These are phyloP conservation scores for Epizoanthus ramosus DNA, from an alignment of 92 coral and sea anemone genomes.

Conservation along the genomic window DNA sequence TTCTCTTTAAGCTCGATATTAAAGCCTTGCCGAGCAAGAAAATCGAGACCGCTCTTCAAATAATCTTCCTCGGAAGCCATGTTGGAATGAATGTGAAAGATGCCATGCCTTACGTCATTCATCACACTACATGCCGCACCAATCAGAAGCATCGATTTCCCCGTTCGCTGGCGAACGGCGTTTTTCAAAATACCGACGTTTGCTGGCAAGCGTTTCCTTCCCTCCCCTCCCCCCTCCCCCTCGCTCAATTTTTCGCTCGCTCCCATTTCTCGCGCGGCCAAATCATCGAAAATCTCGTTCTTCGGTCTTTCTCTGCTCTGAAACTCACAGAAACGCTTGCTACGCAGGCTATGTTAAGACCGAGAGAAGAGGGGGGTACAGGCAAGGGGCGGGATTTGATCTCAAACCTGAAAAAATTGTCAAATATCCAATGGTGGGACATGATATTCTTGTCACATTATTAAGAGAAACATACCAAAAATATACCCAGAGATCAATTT, in stretches of 20 bases:
- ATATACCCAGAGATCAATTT: too few relatives aligned
- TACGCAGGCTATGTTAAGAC: too few relatives aligned
- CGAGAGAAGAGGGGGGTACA: too few relatives aligned
- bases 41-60: not conserved
- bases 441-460: too few relatives aligned
- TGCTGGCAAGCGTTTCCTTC: slow-evolving; percentile 14
- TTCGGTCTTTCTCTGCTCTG: not conserved
- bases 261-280: not conserved
- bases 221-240: not conserved
- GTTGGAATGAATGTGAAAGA: slow-evolving; percentile 4
- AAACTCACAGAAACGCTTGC: too few relatives aligned
- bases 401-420: too few relatives aligned
- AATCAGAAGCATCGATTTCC: slow-evolving; percentile 19
- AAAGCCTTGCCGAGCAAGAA: slow-evolving; percentile 7
- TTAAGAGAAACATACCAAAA: too few relatives aligned
- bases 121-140: slow-evolving; percentile 22
- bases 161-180: slow-evolving; percentile 27
- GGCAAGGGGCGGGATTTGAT: too few relatives aligned
- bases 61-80: slow-evolving; percentile 9
- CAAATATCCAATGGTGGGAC: too few relatives aligned
- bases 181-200: slow-evolving; percentile 13
- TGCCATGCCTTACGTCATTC: slow-evolving; percentile 4
- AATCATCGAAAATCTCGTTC: not conserved
- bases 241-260: slow-evolving; percentile 1
- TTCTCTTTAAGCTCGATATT: not conserved